A percentile compares a stretch with the other conserved stretches of the same genome.
phyloP scores from a whole-genome alignment of 2,888 invertebrate genomes.

The Xestia xanthographa region DNA sequence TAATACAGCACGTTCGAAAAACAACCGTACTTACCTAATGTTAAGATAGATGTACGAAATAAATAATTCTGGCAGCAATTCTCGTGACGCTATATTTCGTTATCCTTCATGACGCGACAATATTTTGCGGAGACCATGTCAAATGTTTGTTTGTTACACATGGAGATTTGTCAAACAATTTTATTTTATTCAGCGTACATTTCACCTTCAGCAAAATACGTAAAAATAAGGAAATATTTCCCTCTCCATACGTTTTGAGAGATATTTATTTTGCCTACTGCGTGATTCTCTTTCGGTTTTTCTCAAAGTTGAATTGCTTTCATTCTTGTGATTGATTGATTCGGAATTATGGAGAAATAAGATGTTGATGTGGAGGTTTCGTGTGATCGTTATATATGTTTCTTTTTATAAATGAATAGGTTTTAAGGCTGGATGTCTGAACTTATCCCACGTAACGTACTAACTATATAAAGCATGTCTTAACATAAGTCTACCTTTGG shows the following conservation, averaged over 20 bases:
- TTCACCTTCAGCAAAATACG: constrained; percentile 15
- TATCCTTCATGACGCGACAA: constrained; percentile 36
- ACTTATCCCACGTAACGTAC: not conserved
- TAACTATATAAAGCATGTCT: not conserved
- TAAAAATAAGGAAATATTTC: constrained; percentile 6
- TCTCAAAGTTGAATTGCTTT: constrained; percentile 38
- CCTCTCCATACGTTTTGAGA: not conserved
- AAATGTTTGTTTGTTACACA: constrained; percentile 44
- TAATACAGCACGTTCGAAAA: not conserved
- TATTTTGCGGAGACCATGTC: constrained; percentile 28
- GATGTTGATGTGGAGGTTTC: not conserved
- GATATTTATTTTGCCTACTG: constrained; percentile 17
- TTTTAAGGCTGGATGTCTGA: not conserved
- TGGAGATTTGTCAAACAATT: constrained; percentile 30
- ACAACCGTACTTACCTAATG: not conserved
- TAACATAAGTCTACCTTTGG: not conserved
- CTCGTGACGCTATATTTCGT: constrained; percentile 21
- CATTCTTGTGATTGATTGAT: constrained; percentile 23
- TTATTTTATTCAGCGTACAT: constrained; percentile 24
- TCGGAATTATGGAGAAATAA: not conserved
- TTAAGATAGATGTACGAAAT: constrained; percentile 1
- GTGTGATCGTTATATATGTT: not conserved
- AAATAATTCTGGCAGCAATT: constrained; percentile 35
- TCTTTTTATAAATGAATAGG: not conserved
- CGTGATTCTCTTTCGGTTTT: not conserved